Percentiles rank a stretch among this genome's conserved stretches.
Evolutionary conservation across 2,113 vertebrate species (phyloP).

Genomic region (Mionectes macconnelli): DNA sequence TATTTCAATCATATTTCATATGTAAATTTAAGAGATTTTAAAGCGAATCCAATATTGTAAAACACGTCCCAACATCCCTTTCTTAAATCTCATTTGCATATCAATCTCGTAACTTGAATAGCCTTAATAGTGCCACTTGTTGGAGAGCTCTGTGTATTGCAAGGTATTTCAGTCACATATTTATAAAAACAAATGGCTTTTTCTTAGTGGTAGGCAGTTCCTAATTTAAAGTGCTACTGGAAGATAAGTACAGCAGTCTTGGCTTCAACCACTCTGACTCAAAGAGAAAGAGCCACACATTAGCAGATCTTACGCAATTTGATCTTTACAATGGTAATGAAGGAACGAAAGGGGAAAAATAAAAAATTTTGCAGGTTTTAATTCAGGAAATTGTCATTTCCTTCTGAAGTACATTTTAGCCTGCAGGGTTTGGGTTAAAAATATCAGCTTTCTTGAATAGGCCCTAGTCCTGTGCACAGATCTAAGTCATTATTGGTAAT

Average conservation of each 20-base stretch:
- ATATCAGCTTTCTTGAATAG: not conserved
- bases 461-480: not conserved
- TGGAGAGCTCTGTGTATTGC: slow-evolving; percentile 11
- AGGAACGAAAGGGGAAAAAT: not conserved
- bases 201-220: slow-evolving; percentile 30
- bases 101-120: slow-evolving; percentile 30
- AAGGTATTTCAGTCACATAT: slow-evolving; percentile 15
- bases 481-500: slow-evolving; percentile 16
- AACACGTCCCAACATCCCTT: slow-evolving; percentile 62
- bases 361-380: not conserved
- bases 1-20: slow-evolving; percentile 22
- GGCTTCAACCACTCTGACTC: not conserved
- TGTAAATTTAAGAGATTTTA: slow-evolving; percentile 39
- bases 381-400: slow-evolving; percentile 10
- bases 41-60: slow-evolving; percentile 44
- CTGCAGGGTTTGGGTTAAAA: not conserved
- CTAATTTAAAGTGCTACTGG: not conserved
- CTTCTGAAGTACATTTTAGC: not conserved
- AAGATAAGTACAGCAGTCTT: not conserved
- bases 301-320: not conserved
- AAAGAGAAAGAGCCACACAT: not conserved
- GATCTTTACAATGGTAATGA: not conserved
- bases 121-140: slow-evolving; percentile 35
- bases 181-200: slow-evolving; percentile 7
- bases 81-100: slow-evolving; percentile 54